phyloP scores from a whole-genome alignment of 1,140 invertebrate genomes.

The Apis laboriosa region DNA sequence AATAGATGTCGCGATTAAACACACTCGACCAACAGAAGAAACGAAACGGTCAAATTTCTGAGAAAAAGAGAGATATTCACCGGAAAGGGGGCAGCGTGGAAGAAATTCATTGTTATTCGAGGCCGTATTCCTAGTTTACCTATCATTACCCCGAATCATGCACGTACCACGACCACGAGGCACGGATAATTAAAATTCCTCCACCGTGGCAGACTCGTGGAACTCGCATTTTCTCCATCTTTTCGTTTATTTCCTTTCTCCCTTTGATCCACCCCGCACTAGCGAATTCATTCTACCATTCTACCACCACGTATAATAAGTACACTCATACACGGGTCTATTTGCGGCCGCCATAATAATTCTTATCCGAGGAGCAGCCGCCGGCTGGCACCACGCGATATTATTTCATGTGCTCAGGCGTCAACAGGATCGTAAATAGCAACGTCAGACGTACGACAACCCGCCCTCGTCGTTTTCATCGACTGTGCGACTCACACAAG shows the following conservation, averaged over 20 bases:
- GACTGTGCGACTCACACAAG: not conserved
- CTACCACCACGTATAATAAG: not conserved
- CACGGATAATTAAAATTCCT: constrained; percentile 27
- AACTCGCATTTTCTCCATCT: not conserved
- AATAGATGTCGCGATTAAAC: too few relatives aligned
- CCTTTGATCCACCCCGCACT: constrained; percentile 53
- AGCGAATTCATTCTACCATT: constrained; percentile 51
- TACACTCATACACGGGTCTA: constrained; percentile 26
- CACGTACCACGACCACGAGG: not conserved
- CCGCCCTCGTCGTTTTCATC: constrained; percentile 34
- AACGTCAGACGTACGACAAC: constrained; percentile 9
- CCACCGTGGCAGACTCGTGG: not conserved
- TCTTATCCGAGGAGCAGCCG: constrained; percentile 50
- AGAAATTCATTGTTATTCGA: constrained; percentile 8
- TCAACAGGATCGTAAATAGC: constrained; percentile 55
- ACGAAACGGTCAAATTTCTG: not conserved
- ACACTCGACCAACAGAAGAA: not conserved
- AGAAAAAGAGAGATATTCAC: not conserved
- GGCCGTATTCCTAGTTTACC: not conserved
- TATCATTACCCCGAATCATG: not conserved
- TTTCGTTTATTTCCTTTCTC: constrained; percentile 41
- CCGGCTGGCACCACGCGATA: constrained; percentile 52
- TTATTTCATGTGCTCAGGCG: constrained; percentile 61
- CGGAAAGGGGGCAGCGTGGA: too few relatives aligned
- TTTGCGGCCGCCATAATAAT: constrained; percentile 52